These are phyloP conservation scores for Phyto melanocephala DNA, from an alignment of 2,888 invertebrate species.

Conservation along the genomic window DNA sequence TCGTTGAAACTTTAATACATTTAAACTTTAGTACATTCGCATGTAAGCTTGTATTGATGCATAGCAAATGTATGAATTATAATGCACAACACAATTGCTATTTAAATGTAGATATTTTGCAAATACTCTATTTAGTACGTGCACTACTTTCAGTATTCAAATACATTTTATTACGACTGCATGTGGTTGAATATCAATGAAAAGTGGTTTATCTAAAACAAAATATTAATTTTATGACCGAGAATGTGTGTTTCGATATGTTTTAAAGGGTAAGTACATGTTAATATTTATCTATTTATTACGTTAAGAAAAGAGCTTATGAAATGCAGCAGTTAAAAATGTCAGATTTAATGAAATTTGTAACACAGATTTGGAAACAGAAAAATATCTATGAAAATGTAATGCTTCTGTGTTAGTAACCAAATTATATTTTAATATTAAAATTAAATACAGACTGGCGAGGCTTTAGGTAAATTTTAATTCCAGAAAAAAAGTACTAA, in stretches of 20 bases:
- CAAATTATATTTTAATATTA: too few species aligned
- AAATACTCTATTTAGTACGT: not conserved
- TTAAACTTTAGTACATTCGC: too few species aligned
- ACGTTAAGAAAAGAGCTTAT: not conserved
- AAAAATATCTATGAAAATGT: too few species aligned
- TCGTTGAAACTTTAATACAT: too few species aligned
- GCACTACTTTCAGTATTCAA: not conserved
- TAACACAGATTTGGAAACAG: not conserved
- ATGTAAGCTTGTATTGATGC: too few species aligned
- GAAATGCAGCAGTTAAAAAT: conserved; percentile 9
- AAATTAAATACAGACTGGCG: too few species aligned
- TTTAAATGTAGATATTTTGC: conserved; percentile 40
- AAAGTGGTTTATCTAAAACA: not conserved
- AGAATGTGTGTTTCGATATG: too few species aligned
- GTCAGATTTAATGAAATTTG: conserved; percentile 1
- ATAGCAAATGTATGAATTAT: not conserved
- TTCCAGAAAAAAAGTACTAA: too few species aligned
- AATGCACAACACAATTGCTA: conserved; percentile 42
- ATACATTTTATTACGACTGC: not conserved
- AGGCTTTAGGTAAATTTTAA: too few species aligned
- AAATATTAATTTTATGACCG: conserved; percentile 28
- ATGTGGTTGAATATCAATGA: conserved; percentile 33
- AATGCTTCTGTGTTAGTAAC: too few species aligned
- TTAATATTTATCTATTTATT: not conserved
- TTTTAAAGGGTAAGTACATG: not conserved